Base-by-base conservation (phyloP, 2,888 invertebrate genomes). In the Drosophila antonietae region DNA sequence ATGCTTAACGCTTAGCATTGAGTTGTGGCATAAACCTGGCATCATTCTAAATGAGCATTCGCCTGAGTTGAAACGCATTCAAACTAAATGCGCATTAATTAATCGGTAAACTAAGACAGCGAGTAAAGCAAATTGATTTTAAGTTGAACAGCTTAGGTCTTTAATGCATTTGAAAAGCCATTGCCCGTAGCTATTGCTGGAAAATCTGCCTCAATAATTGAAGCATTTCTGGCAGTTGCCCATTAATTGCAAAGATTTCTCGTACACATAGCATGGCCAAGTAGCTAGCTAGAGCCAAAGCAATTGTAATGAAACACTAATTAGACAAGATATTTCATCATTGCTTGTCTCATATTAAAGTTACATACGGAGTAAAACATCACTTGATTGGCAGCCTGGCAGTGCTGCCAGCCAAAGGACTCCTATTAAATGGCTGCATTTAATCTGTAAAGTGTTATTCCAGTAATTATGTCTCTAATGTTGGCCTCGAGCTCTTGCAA, bases 11-110 rank as follows among this genome's bases (percentile, higher is more conserved):
- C 37, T 37, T 14, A 15, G 46, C 52, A 46, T 52, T 33, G 52
- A 66, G 18, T 8, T 67, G 47, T 23, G 44, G 65, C 44, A 64
- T 65, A 39, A 66, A 46, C 46, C 44, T 44, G 35, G 7, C 65
- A 35, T 20, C 31, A 18, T 37, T 33, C 46, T 23, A 35, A 41
- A 28, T 51, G 37, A 49, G 39, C 46, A 35, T 46, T 58, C n/a
- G 46, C 33, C 14, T 6, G 9, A 33, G 14, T 20, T 33, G 31
- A 20, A 44, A 20, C 28, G 28, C 37, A 64, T 20, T 47, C 39
- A 41, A 41, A 41, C 47, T 33, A 33, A 31, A 23, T 33, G 5
- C 46, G 20, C 12, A 35, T 43, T 28, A 23, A 43, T 65, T 51
- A 51, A 41, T 20, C 35, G 41, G 33, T 9, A n/a, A 43, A 20